Conservation (phyloP, 2,113 vertebrate species). For the Ginglymostoma cirratum region DNA sequence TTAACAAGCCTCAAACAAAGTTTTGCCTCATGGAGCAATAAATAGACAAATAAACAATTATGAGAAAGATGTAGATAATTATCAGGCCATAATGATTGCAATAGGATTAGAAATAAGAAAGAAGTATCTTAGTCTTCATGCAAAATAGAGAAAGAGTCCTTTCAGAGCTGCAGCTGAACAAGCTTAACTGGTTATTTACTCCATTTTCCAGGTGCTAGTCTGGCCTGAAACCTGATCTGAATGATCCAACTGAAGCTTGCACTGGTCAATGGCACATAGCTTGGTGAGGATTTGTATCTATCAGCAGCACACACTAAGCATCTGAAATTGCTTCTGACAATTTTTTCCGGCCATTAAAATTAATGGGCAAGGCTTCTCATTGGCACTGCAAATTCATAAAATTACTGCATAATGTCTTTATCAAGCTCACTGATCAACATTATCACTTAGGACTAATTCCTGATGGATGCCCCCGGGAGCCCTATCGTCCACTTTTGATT, state of each 20-base stretch:
- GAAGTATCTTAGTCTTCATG: background rate
- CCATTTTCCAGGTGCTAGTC: background rate
- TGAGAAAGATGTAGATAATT: background rate
- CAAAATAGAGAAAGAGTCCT: background rate
- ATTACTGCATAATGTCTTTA: background rate
- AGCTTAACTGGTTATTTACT: background rate
- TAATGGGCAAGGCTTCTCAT: slow-evolving; percentile 5
- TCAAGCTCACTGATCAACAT: background rate
- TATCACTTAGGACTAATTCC: background rate
- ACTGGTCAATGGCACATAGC: background rate
- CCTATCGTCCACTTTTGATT: background rate
- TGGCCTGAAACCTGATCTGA: background rate
- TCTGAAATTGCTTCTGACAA: background rate
- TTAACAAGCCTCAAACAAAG: background rate
- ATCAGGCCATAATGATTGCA: background rate
- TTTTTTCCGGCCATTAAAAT: background rate
- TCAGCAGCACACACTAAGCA: background rate
- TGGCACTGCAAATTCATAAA: background rate
- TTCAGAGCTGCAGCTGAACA: background rate
- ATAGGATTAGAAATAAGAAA: background rate
- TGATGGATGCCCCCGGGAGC: background rate
- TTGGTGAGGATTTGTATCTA: background rate
- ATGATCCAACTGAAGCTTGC: background rate
- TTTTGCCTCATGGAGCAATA: background rate
- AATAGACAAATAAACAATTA: background rate